Base-by-base conservation (phyloP, 2,797 vertebrate species). In the Chaetophractus vellerosus region DNA sequence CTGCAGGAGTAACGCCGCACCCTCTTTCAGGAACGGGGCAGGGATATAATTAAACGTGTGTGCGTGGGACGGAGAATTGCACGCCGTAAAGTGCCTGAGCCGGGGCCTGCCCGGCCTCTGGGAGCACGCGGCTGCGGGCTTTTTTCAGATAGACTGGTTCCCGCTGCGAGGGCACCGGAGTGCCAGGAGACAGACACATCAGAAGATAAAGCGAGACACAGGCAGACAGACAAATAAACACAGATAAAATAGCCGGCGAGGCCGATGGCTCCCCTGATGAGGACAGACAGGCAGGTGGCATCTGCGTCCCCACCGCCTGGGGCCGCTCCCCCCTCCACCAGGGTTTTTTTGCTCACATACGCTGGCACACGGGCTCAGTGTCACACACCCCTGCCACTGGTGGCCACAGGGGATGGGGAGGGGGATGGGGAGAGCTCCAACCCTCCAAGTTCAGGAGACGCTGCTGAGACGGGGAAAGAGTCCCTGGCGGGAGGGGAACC, bases 191-290 rank as follows among this genome's bases (percentile, higher is more conserved):
- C 92, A 91, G 94, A 86, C 96, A 91, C 83, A 68, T 66, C 75
- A 69, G 80, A 95, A 96, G 96, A 95, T 36, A 61, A 93, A 96
- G 93, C 79, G 36, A 89, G 96, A 93, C 93, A 94, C 93, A 92
- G 93, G 95, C 90, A 95, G 94, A 91, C 94, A 96, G 91, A 96
- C 83, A 68, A 90, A 90, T 87, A 97, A 95, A 96, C 94, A 93
- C 93, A 93, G 95, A 94, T 68, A 82, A 96, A 88, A 90, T 16
- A 87, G 91, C 88, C 66, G 0, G 63, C 10, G 3, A 86, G 74
- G 82, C 68, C 14, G 18, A 90, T 14, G 61, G 88, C 79, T 63
- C 50, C 81, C 88, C 93, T 69, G 93, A 92, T 89, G 86, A 86
- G 80, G 91, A 90, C 75, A 48, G 96, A 95, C 96, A 88, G 91